Base-by-base conservation (phyloP, 2,797 vertebrate genomes). In the Atherinosoma microstoma region DNA sequence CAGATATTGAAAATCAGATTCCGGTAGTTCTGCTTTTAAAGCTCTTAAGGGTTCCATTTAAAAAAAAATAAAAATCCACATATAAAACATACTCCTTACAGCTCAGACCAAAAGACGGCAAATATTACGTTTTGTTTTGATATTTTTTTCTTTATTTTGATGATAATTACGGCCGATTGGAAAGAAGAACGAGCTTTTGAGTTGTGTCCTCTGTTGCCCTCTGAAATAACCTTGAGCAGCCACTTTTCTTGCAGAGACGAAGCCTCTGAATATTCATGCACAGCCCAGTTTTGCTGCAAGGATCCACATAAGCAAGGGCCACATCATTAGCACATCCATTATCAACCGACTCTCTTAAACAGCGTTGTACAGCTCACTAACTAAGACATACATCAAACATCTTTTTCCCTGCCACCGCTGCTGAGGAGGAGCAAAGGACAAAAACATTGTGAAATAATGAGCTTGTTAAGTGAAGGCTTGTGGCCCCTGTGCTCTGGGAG, bases 391-490 rank as follows among this genome's bases (percentile, higher is more conserved):
- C 89, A 92, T 92, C 88, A 92, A 90, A 91, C 84, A 64, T 79
- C 74, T 63, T 69, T 85, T 42, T 67, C 60, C 53, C 64, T 61
- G 73, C 77, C 82, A 71, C 78, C 16, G 47, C 79, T 16, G 59
- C 66, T 0, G 53, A 84, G 84, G 79, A 89, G 84, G 87, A 84
- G 84, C 83, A 85, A 73, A 85, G 85, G 84, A 89, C 87, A 71
- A 89, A 90, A 91, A 91, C 85, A 85, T 82, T 84, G 84, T 75
- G 84, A 86, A 91, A 91, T 93, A 91, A 94, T 91, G 91, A 93
- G 91, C 91, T 92, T 90, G 86, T 93, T 92, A 92, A 88, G 86
- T 68, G 85, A 82, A 85, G 83, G 84, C 87, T 79, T 75, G 82
- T 71, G 80, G 76, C 79, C 84, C 47, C 80, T 59, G 24, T 84